A percentile compares a stretch with the other conserved stretches of the same genome.
Evolutionary conservation across 2,888 invertebrate genomes (phyloP).

Genomic region (Lasioglossum morio): DNA sequence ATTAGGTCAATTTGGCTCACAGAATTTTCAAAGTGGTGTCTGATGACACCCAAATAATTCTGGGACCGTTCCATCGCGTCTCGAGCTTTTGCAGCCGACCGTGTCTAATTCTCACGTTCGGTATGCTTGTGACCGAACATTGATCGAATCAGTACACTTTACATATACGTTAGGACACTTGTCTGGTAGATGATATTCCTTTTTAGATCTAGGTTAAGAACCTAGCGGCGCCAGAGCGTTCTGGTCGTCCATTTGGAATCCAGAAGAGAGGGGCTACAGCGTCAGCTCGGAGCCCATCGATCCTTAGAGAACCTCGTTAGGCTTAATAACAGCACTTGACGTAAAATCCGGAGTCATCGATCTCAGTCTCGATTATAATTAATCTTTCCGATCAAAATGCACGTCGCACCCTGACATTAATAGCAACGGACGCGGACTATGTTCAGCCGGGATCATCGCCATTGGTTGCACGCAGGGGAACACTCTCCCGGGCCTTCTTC

Average conservation of each 20-base stretch:
- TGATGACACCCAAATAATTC: no score
- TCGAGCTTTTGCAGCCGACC: no score
- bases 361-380: constrained; percentile 53
- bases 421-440: constrained; percentile 34
- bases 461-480: background rate
- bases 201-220: constrained; percentile 1
- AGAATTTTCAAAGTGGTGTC: no score
- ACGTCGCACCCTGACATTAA: constrained; percentile 24
- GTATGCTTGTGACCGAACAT: no score
- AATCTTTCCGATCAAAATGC: constrained; percentile 55
- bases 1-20: no score
- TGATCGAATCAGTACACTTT: background rate
- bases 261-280: background rate
- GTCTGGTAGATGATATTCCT: constrained; percentile 9
- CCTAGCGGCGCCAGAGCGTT: constrained; percentile 1
- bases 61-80: no score
- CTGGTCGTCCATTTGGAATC: background rate
- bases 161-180: background rate
- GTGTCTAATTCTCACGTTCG: no score
- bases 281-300: constrained; percentile 24
- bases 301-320: constrained; percentile 51
- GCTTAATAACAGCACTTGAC: constrained; percentile 41
- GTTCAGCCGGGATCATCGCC: constrained; percentile 34
- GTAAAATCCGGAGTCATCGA: constrained; percentile 58
- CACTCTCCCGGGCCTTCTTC: background rate